Percentiles rank a stretch among this genome's conserved stretches.
Conservation (phyloP, 2,113 vertebrate genomes). For the Neotragus moschatus region DNA sequence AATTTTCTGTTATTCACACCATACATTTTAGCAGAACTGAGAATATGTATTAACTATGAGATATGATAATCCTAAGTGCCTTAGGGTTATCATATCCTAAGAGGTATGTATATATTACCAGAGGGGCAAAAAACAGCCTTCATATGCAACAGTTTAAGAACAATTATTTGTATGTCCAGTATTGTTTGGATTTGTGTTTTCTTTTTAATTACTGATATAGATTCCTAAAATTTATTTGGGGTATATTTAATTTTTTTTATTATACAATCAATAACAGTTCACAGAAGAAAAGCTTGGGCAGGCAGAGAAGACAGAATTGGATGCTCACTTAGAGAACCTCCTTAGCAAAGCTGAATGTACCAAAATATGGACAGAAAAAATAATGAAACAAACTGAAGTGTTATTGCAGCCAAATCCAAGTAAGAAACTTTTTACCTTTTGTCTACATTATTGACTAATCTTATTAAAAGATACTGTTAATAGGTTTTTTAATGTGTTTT, state of each 20-base stretch:
- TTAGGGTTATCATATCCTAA: background rate
- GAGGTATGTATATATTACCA: background rate
- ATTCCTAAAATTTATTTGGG: conserved; percentile 20
- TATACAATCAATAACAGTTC: conserved; percentile 83
- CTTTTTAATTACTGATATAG: background rate
- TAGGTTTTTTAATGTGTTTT: background rate
- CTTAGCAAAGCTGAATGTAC: conserved; percentile 95
- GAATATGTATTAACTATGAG: background rate
- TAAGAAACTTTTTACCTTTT: conserved; percentile 78
- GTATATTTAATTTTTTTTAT: conserved; percentile 18
- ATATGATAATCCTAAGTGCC: background rate
- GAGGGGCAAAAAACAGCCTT: background rate
- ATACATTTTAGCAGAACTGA: conserved; percentile 21
- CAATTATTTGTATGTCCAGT: background rate
- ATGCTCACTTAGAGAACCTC: conserved; percentile 97
- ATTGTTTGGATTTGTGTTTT: conserved; percentile 35
- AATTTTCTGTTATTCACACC: background rate
- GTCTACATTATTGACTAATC: background rate
- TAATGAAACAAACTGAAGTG: conserved; percentile 98
- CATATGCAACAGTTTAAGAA: background rate
- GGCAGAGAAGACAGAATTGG: conserved; percentile 98
- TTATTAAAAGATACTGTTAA: background rate
- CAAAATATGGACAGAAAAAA: conserved; percentile 96
- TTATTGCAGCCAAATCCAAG: conserved; percentile 98
- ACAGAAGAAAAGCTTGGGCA: conserved; percentile 99